Evolutionary conservation across 2,113 vertebrate species (phyloP), one percentile per base, ranked within the genome.

Genomic region (Phrynocephalus versicolor): DNA sequence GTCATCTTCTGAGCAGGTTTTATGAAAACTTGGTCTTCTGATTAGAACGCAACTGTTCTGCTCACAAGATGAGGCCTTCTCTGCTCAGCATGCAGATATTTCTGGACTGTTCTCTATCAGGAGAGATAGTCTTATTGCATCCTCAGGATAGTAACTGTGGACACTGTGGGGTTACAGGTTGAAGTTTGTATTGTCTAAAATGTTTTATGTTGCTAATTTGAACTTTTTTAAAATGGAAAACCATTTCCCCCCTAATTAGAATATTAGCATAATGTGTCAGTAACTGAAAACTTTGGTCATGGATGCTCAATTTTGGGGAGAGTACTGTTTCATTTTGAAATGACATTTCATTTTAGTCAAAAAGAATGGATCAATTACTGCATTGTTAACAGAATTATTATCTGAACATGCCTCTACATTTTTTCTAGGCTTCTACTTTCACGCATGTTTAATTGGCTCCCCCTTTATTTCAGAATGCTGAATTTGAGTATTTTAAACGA

Each of bases 1-100:
- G 64, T 82, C 12, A 60, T 62, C 75, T 82, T 84, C 33, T 90
- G 64, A 84, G 83, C 74, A 73, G 81, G 76, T 90, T 55, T 80
- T 35, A 13, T 30, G 57, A 85, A 45, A 87, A 62, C 58, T 13
- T 81, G n/a, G 41, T 65, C 27, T 16, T 35, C 65, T 77, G 21
- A 81, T 69, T 85, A 78, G 51, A 71, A 84, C 72, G 86, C 30
- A 74, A 14, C n/a, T 39, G 12, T 76, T 51, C 64, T 84, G 70
- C 83, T 88, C 69, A 67, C 37, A 79, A 57, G 60, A 64, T 6
- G n/a, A 3, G 75, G 41, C 79, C 84, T 82, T 70, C 51, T 64
- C 39, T 65, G 35, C 57, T 83, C 25, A 35, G 23, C 57, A n/a
- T 75, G 13, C 37, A 37, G 65, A 74, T n/a, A 14, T 39, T 37